Evolutionary conservation across 2,113 vertebrate genomes (phyloP).

Genomic region (Lasiurus borealis): DNA sequence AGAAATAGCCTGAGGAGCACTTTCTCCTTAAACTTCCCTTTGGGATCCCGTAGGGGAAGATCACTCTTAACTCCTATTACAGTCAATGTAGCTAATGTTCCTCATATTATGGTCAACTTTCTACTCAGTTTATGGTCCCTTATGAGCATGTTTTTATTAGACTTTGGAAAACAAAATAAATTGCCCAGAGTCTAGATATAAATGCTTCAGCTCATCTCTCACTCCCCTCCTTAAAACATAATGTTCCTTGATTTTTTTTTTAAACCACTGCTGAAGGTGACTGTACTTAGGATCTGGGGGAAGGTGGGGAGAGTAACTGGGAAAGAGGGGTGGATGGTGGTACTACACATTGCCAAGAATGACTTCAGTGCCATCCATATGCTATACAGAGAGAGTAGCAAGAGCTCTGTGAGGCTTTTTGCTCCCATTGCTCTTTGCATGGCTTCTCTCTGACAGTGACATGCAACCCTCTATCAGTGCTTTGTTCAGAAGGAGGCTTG

Average conservation of each 20-base stretch:
- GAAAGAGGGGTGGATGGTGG: not conserved
- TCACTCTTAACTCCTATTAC: not conserved
- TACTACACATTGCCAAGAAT: not conserved
- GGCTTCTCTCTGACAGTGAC: not conserved
- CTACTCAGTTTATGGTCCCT: not conserved
- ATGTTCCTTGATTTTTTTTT: not conserved
- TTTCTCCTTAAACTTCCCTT: not conserved
- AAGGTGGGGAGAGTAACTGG: not conserved
- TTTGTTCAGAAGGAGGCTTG: not conserved
- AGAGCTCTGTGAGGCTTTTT: not conserved
- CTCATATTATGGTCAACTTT: not conserved
- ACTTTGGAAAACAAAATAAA: slow-evolving; percentile 21
- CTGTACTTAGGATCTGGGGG: not conserved
- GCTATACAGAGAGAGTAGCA: not conserved
- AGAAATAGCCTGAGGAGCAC: not conserved
- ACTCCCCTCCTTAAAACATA: not conserved
- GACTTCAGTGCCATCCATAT: not conserved
- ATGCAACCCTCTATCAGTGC: not conserved
- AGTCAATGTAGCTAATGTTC: not conserved
- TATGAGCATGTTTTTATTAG: not conserved
- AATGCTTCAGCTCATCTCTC: not conserved
- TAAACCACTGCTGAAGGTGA: not conserved
- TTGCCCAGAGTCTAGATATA: not conserved
- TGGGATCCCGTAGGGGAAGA: not conserved
- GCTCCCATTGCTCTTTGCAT: not conserved